Conservation (phyloP, 2,797 vertebrate genomes). For the Spheniscus humboldti region DNA sequence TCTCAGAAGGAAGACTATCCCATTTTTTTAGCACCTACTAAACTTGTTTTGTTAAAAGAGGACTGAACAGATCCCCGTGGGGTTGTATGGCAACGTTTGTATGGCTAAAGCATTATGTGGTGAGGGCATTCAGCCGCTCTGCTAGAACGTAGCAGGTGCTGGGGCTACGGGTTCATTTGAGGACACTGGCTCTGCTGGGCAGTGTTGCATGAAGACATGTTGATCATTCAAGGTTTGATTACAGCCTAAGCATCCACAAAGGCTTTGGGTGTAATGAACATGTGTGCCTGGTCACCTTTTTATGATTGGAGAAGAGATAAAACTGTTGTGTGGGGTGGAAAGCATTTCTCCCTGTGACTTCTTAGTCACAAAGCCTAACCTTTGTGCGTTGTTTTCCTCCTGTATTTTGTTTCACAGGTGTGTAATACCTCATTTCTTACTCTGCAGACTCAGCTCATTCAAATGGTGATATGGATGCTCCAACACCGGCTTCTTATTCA, state of each 20-base stretch:
- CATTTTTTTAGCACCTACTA: background rate
- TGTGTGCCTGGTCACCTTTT: background rate
- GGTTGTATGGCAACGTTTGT: background rate
- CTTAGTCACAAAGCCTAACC: background rate
- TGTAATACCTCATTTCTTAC: background rate
- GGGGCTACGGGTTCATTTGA: background rate
- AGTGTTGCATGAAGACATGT: background rate
- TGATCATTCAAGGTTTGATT: background rate
- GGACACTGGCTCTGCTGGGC: background rate
- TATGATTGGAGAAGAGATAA: background rate
- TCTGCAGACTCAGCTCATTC: constrained; percentile 90
- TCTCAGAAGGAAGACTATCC: background rate
- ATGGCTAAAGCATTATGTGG: background rate
- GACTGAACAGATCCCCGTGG: background rate
- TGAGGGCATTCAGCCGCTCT: background rate
- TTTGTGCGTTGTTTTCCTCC: background rate
- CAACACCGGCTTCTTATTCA: constrained; percentile 92
- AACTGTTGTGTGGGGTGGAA: background rate
- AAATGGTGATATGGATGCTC: constrained; percentile 99
- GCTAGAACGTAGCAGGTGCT: background rate
- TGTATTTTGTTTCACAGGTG: background rate
- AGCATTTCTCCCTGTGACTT: background rate
- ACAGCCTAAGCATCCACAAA: background rate
- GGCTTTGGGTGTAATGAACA: background rate
- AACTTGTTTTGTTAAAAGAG: background rate